Evolutionary conservation across 2,113 vertebrate species (phyloP), one percentile per base, ranked within the genome.

Genomic region (Dascyllus trimaculatus): DNA sequence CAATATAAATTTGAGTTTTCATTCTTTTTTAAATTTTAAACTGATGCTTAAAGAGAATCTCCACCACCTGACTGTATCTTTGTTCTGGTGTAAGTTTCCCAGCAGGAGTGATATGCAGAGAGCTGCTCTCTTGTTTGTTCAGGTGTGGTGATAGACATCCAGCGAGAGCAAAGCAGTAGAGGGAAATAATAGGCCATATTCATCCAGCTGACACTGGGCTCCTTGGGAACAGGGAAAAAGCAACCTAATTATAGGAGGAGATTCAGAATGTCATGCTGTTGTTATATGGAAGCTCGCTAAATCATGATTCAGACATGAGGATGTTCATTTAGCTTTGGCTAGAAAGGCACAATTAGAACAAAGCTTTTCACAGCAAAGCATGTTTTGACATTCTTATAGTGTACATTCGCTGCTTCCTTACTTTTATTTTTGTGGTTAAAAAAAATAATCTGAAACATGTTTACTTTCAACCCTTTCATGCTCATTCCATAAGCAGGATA

Each of bases 131-230:
- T 74, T 85, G 82, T 90, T 87, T 85, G 69, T 75, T 86, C 84
- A 89, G 89, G 87, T 90, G 81, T 73, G 25, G 56, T 79, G 84
- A 88, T 78, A 72, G 87, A 81, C 76, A 79, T 82, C 69, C 71
- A 86, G 72, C 52, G 68, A 63, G 59, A 80, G 66, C 60, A 71
- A 71, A 78, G 67, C 62, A 83, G 60, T 72, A 58, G 53, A 78
- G 21, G 56, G 53, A 85, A 76, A 85, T 89, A 88, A 89, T 84
- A 82, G 86, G 32, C 68, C 45, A 71, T 81, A 79, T 83, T 85
- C 69, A 81, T 79, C 71, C 73, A 71, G 48, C 65, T 90, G 84
- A 90, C 81, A 84, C 62, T 45, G 53, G 59, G 77, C 70, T 80
- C 68, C 71, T 62, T 21, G 22, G 70, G 77, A 75, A 88, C 40